Percentiles rank a stretch among this genome's conserved stretches.
Conservation (phyloP, 1,140 invertebrate species). For the Drosophila sechellia region DNA sequence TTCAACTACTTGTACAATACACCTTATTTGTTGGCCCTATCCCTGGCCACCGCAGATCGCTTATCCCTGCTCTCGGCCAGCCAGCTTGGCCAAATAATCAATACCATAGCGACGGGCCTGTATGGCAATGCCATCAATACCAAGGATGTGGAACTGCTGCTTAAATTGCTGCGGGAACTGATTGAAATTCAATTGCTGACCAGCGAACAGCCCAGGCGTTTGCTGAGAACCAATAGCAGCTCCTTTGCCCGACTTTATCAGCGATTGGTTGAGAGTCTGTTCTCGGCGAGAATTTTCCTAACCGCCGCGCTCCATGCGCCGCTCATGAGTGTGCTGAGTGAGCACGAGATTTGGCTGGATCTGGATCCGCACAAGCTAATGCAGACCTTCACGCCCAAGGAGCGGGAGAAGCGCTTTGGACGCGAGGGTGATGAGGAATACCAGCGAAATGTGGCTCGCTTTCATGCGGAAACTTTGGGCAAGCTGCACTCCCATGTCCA, state of each 20-base stretch:
- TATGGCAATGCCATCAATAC: constrained; percentile 93
- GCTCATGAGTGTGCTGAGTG: constrained; percentile 96
- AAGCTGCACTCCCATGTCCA: constrained; percentile 92
- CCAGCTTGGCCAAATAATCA: constrained; percentile 88
- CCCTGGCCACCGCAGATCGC: constrained; percentile 92
- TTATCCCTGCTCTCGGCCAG: constrained; percentile 86
- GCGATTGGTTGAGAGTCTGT: constrained; percentile 95
- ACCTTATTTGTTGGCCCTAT: constrained; percentile 92
- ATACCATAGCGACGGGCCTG: constrained; percentile 91
- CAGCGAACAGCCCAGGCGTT: constrained; percentile 92
- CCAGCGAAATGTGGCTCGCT: constrained; percentile 89
- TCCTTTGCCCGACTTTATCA: constrained; percentile 96
- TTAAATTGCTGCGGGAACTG: constrained; percentile 92
- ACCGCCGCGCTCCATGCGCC: constrained; percentile 96
- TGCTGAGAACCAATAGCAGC: constrained; percentile 93
- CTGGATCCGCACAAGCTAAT: constrained; percentile 95
- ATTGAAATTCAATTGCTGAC: constrained; percentile 93
- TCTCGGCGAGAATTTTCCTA: constrained; percentile 96
- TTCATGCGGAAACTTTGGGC: constrained; percentile 91
- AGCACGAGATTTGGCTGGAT: constrained; percentile 96
- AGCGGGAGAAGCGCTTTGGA: constrained; percentile 89
- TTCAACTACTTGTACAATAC: constrained; percentile 91
- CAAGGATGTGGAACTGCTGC: constrained; percentile 92
- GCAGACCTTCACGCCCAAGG: constrained; percentile 84
- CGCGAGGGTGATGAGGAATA: constrained; percentile 86